These are phyloP conservation scores for Catharus minimus DNA, from an alignment of 2,113 vertebrate genomes.

Conservation along the genomic window DNA sequence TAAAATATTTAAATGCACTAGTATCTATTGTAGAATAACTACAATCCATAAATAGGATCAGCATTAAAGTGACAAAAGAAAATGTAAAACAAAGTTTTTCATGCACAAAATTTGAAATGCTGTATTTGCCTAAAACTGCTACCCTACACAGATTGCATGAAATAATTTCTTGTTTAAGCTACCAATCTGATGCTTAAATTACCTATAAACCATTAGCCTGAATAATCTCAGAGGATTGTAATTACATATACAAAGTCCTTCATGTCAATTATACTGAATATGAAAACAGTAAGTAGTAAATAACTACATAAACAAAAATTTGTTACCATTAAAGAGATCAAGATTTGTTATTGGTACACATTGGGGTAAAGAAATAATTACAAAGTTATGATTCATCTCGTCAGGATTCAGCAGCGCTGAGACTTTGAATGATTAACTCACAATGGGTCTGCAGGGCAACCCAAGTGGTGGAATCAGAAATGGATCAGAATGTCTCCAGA, in stretches of 20 bases:
- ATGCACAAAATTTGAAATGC: neutral
- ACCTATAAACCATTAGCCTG: neutral
- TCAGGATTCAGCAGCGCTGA: neutral
- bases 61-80: neutral
- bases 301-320: neutral
- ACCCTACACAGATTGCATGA: neutral
- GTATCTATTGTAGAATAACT: neutral
- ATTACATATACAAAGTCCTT: neutral
- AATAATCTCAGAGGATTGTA: neutral
- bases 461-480: neutral
- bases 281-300: neutral
- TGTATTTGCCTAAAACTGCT: neutral
- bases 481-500: neutral
- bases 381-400: neutral
- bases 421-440: neutral
- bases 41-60: neutral
- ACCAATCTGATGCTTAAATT: slow-evolving; percentile 23
- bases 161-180: neutral
- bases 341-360: neutral
- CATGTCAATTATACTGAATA: neutral
- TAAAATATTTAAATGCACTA: neutral
- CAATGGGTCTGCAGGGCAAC: neutral
- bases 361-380: neutral
- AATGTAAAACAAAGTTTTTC: neutral
- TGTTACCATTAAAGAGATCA: neutral